These are phyloP conservation scores for Papilio helenus DNA, from an alignment of 1,140 invertebrate species.

Conservation along the genomic window DNA sequence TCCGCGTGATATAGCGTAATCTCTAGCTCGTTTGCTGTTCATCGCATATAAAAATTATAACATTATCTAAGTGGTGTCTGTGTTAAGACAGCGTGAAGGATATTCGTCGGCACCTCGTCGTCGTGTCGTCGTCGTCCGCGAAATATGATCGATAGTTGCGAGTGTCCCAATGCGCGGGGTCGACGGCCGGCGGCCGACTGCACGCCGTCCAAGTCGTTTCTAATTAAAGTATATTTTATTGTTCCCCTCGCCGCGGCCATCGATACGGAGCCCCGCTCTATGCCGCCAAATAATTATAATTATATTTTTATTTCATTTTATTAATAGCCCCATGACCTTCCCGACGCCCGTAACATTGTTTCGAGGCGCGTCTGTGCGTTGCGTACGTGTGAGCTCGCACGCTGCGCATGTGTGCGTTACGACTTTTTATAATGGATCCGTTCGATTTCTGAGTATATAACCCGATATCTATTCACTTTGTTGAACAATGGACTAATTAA, in stretches of 20 bases:
- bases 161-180: slow-evolving; percentile 65
- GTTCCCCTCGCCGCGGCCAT: slow-evolving; percentile 67
- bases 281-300: slow-evolving; percentile 79
- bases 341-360: slow-evolving; percentile 56
- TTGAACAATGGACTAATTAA: slow-evolving; percentile 75
- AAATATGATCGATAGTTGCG: slow-evolving; percentile 65
- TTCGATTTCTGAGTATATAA: slow-evolving; percentile 55
- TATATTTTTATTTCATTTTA: slow-evolving; percentile 73
- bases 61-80: not conserved
- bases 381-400: not conserved
- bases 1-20: not conserved
- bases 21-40: not conserved
- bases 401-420: slow-evolving; percentile 40
- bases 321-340: slow-evolving; percentile 64
- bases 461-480: slow-evolving; percentile 63
- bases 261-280: slow-evolving; percentile 52
- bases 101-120: slow-evolving; percentile 48
- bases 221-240: slow-evolving; percentile 82
- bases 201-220: slow-evolving; percentile 56
- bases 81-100: slow-evolving; percentile 4
- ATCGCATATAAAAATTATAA: not conserved
- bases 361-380: slow-evolving; percentile 41
- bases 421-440: slow-evolving; percentile 39
- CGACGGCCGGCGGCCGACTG: slow-evolving; percentile 62
- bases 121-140: slow-evolving; percentile 54